A percentile compares a stretch with the other conserved stretches of the same genome.
Evolutionary conservation across 92 coral and sea anemone genomes (phyloP).

Genomic region (Porites cylindrica): DNA sequence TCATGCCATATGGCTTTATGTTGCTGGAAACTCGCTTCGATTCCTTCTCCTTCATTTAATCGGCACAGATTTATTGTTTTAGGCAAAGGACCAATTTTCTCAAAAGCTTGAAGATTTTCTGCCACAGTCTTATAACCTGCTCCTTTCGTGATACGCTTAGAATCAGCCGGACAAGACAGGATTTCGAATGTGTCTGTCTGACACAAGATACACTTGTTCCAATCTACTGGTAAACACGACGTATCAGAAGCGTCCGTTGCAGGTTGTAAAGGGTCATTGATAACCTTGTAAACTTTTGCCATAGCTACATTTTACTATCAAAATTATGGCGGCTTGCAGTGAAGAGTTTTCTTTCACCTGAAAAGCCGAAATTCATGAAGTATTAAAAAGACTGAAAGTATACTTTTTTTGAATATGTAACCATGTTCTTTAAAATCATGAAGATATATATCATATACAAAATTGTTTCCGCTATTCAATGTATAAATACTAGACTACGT

Average conservation of each 20-base stretch:
- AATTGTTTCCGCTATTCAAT: too few species aligned
- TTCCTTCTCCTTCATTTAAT: slow-evolving; percentile 57
- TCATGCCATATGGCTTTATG: slow-evolving; percentile 71
- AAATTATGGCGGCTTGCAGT: too few species aligned
- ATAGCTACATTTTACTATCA: background rate
- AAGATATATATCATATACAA: too few species aligned
- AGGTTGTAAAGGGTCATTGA: slow-evolving; percentile 25
- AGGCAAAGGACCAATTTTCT: too few species aligned
- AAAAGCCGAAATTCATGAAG: too few species aligned
- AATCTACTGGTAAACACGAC: slow-evolving; percentile 39
- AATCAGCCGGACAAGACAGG: slow-evolving; percentile 57
- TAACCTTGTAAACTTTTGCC: too few species aligned
- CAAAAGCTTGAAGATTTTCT: too few species aligned
- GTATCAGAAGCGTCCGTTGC: slow-evolving; percentile 18
- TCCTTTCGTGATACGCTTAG: slow-evolving; percentile 44
- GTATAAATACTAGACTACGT: too few species aligned
- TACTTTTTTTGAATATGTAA: too few species aligned
- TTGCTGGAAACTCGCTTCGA: slow-evolving; percentile 55
- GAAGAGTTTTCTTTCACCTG: too few species aligned
- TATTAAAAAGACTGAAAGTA: too few species aligned
- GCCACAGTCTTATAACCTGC: background rate
- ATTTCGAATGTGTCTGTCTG: slow-evolving; percentile 55
- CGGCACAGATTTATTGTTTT: background rate
- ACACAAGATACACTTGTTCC: slow-evolving; percentile 62
- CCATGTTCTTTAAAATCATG: too few species aligned